Conservation (phyloP, 1,140 invertebrate species). For the Diorhabda carinulata region DNA sequence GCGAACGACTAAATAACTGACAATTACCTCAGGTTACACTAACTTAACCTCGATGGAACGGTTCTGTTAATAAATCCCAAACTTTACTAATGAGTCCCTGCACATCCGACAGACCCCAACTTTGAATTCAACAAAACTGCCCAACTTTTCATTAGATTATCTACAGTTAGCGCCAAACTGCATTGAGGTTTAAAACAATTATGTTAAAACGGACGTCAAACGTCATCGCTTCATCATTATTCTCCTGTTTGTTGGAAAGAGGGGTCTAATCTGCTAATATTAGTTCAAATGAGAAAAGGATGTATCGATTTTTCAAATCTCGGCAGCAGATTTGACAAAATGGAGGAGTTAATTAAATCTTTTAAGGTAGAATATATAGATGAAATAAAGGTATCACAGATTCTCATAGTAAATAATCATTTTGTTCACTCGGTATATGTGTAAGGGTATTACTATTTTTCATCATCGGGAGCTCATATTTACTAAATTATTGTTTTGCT, state of each 20-base stretch:
- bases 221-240: not conserved
- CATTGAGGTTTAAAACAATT: slow-evolving; percentile 9
- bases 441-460: no score
- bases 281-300: not conserved
- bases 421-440: no score
- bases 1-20: no score
- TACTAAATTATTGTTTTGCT: no score
- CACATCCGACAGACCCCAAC: not conserved
- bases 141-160: slow-evolving; percentile 9
- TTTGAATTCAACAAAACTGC: slow-evolving; percentile 3
- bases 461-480: no score
- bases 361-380: no score
- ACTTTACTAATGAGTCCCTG: slow-evolving; percentile 5
- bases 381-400: no score
- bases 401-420: no score
- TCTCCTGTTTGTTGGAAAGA: not conserved
- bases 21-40: not conserved
- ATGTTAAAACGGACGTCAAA: slow-evolving; percentile 6
- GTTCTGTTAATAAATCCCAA: not conserved
- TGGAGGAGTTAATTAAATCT: no score
- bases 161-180: slow-evolving; percentile 5
- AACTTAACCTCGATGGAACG: not conserved
- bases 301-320: not conserved
- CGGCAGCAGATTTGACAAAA: no score
- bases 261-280: not conserved